These are phyloP conservation scores for Rhopalosiphum padi DNA, from an alignment of 1,140 invertebrate species.

Conservation along the genomic window DNA sequence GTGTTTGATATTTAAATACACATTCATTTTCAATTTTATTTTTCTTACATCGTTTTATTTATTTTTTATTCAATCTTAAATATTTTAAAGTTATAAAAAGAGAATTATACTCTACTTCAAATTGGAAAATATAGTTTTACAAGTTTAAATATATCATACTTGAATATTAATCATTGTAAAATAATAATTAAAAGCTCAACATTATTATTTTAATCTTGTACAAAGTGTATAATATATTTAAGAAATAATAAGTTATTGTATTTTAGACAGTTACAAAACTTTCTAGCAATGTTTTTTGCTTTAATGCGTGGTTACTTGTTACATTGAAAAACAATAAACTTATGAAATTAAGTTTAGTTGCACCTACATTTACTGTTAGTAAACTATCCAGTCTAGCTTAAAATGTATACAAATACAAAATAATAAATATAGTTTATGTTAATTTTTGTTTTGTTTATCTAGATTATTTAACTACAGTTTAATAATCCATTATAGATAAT, in stretches of 20 bases:
- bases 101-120: no score
- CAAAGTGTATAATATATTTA: background rate
- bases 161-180: background rate
- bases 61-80: background rate
- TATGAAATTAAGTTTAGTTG: background rate
- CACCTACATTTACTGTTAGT: background rate
- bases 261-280: background rate
- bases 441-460: background rate
- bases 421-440: background rate
- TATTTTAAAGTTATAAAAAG: background rate
- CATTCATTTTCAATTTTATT: no score
- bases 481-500: background rate
- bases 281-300: background rate
- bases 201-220: background rate
- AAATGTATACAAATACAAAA: background rate
- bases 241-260: background rate
- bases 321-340: slow-evolving; percentile 2
- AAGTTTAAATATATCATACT: background rate
- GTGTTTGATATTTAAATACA: no score
- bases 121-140: background rate
- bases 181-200: background rate
- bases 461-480: background rate
- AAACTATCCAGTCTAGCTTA: background rate
- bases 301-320: background rate
- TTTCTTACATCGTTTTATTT: background rate